phyloP scores from a whole-genome alignment of 2,113 vertebrate species.

The Esox niger region DNA sequence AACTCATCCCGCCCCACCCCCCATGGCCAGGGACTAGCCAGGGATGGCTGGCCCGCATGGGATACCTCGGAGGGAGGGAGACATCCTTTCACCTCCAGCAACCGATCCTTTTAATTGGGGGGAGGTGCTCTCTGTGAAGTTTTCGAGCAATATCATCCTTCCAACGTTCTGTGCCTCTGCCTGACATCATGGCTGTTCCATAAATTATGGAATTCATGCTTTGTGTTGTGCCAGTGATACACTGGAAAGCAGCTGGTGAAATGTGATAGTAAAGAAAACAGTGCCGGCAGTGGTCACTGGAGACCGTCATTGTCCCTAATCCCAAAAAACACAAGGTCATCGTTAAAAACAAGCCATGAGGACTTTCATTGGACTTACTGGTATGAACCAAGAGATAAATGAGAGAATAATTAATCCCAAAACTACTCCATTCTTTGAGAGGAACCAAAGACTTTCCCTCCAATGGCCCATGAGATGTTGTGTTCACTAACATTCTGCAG shows the following conservation, averaged over 20 bases:
- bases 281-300: background rate
- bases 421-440: constrained; percentile 21
- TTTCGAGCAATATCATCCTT: background rate
- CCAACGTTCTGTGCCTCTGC: background rate
- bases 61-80: constrained; percentile 43
- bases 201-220: background rate
- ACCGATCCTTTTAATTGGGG: constrained; percentile 10
- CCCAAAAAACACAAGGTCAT: background rate
- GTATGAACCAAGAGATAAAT: constrained; percentile 35
- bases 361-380: constrained; percentile 3
- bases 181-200: background rate
- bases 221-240: background rate
- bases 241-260: background rate
- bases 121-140: constrained; percentile 16
- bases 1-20: constrained; percentile 46
- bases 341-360: constrained; percentile 9
- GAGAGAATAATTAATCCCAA: constrained; percentile 43
- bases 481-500: constrained; percentile 29
- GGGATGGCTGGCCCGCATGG: constrained; percentile 43
- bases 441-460: constrained; percentile 31
- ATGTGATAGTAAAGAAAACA: background rate
- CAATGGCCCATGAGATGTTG: constrained; percentile 31
- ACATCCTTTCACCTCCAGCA: constrained; percentile 28
- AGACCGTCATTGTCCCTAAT: background rate
- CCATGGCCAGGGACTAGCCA: constrained; percentile 55